Evolutionary conservation across 2,797 vertebrate species (phyloP).

Genomic region (Pipistrellus nathusii): DNA sequence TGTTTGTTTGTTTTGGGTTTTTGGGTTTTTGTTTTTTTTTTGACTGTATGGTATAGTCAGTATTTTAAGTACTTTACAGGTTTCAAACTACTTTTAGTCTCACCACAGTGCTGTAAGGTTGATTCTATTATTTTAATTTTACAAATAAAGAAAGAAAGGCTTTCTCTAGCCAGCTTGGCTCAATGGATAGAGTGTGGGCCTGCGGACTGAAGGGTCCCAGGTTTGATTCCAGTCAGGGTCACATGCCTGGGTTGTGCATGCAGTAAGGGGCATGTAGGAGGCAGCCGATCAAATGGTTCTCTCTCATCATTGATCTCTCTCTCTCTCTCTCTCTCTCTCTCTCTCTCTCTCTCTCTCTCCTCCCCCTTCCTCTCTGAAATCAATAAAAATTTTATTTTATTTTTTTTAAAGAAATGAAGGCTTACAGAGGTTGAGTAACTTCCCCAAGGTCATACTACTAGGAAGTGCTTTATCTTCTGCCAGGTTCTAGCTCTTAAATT

Average conservation of each 20-base stretch:
- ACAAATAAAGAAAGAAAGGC: constrained; percentile 18
- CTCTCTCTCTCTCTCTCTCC: too few relatives aligned
- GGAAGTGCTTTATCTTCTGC: background rate
- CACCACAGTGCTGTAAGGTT: background rate
- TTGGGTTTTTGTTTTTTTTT: too few relatives aligned
- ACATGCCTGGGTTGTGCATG: too few relatives aligned
- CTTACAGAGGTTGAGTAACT: background rate
- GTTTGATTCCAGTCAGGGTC: too few relatives aligned
- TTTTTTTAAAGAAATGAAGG: background rate
- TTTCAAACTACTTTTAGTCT: constrained; percentile 47
- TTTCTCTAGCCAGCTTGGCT: background rate
- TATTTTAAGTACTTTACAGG: background rate
- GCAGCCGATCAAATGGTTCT: too few relatives aligned
- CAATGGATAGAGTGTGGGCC: too few relatives aligned
- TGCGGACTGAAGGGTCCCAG: too few relatives aligned
- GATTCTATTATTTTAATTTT: constrained; percentile 25
- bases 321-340: too few relatives aligned
- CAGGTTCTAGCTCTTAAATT: constrained; percentile 3
- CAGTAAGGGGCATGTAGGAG: too few relatives aligned
- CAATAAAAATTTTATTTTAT: constrained; percentile 18
- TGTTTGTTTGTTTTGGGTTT: too few relatives aligned
- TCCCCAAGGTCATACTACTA: background rate
- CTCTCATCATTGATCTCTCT: too few relatives aligned
- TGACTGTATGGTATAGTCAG: background rate
- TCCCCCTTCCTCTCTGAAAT: too few relatives aligned